These are phyloP conservation scores for Sinocyclocheilus rhinocerous DNA, from an alignment of 2,113 vertebrate genomes.

Conservation along the genomic window DNA sequence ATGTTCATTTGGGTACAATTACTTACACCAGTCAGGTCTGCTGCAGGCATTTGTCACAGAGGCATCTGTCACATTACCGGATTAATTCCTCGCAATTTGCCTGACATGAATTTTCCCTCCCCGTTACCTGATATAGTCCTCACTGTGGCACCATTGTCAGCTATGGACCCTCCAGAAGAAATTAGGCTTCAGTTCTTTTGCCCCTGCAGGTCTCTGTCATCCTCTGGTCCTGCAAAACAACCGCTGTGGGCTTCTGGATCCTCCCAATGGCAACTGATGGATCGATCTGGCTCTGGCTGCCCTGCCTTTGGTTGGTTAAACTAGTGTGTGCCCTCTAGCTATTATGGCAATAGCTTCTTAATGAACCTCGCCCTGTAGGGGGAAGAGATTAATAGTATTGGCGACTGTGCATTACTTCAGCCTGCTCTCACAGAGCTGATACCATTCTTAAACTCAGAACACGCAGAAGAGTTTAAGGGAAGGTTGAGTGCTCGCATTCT, in stretches of 20 bases:
- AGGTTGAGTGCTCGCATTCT: constrained; percentile 1
- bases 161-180: constrained; percentile 36
- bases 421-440: constrained; percentile 44
- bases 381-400: constrained; percentile 72
- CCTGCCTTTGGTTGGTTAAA: constrained; percentile 67
- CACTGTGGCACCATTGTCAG: constrained; percentile 7
- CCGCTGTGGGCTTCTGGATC: not conserved
- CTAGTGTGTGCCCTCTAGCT: constrained; percentile 60
- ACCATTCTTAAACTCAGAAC: constrained; percentile 46
- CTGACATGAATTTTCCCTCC: constrained; percentile 47
- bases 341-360: constrained; percentile 73
- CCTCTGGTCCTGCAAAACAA: constrained; percentile 42
- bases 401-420: constrained; percentile 61
- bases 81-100: constrained; percentile 63
- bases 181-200: constrained; percentile 41
- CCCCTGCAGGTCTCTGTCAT: constrained; percentile 31
- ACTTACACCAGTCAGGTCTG: constrained; percentile 62
- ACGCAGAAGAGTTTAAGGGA: constrained; percentile 54
- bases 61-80: constrained; percentile 70
- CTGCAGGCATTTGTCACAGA: constrained; percentile 68
- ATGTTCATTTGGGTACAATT: constrained; percentile 73
- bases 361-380: constrained; percentile 70
- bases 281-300: constrained; percentile 62
- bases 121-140: not conserved
- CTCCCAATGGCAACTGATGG: constrained; percentile 54